Evolutionary conservation across 37 sponge, comb jelly and placozoan species (phyloP).

Genomic region (Diacarnus erythraeanus): DNA sequence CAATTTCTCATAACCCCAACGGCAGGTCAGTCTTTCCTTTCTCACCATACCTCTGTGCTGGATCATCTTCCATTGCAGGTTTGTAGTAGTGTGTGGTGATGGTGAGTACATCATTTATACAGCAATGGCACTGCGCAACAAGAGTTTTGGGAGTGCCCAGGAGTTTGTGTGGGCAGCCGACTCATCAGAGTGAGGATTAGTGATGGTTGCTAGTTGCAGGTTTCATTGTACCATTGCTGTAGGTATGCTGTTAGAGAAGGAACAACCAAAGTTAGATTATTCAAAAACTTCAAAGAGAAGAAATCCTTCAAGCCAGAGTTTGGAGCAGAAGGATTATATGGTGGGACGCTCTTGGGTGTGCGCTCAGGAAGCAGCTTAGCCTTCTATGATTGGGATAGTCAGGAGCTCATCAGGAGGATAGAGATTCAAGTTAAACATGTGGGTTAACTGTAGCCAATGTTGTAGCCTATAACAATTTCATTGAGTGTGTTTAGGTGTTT

Average conservation of each 20-base stretch:
- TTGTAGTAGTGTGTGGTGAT: slow-evolving; percentile 98
- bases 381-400: slow-evolving; percentile 92
- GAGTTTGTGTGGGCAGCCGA: slow-evolving; percentile 99
- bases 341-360: slow-evolving; percentile 87
- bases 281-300: slow-evolving; percentile 96
- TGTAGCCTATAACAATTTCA: background rate
- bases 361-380: slow-evolving; percentile 57
- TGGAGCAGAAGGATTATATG: slow-evolving; percentile 94
- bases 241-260: slow-evolving; percentile 87
- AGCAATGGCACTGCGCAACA: slow-evolving; percentile 97
- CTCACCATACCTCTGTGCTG: no score
- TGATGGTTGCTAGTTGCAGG: background rate
- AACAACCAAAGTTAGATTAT: slow-evolving; percentile 78
- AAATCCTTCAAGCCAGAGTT: slow-evolving; percentile 92
- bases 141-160: slow-evolving; percentile 92
- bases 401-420: slow-evolving; percentile 78
- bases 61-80: slow-evolving; percentile 56
- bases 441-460: slow-evolving; percentile 5
- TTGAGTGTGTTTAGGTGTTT: slow-evolving; percentile 57
- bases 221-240: background rate
- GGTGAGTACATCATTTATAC: slow-evolving; percentile 99
- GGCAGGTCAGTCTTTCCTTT: slow-evolving; percentile 70
- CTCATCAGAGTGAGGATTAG: slow-evolving; percentile 69
- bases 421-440: slow-evolving; percentile 82
- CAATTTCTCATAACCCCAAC: slow-evolving; percentile 91